Conservation (phyloP, 2,113 vertebrate species). For the Prinia subflava region DNA sequence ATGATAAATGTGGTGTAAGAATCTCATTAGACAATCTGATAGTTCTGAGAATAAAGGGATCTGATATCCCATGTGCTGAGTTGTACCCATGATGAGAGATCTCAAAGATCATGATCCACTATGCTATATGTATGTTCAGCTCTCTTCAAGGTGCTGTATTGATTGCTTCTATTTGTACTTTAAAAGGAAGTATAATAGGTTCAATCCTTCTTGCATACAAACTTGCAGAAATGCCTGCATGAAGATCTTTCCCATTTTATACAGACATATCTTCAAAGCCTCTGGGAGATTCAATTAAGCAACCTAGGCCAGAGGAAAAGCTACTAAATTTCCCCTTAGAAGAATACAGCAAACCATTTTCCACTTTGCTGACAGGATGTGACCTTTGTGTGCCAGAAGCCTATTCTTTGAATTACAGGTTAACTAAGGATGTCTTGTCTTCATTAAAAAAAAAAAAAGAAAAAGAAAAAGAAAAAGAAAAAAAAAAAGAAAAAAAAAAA, state of each 20-base stretch:
- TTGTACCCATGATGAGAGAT: neutral
- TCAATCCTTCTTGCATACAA: neutral
- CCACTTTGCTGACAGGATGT: neutral
- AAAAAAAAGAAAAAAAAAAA: neutral
- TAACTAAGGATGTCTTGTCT: neutral
- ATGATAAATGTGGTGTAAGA: neutral
- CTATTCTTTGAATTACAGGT: neutral
- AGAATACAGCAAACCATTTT: slow-evolving; percentile 25
- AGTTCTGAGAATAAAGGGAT: neutral
- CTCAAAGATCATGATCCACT: neutral
- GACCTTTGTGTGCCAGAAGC: slow-evolving; percentile 5
- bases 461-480: neutral
- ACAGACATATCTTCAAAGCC: neutral
- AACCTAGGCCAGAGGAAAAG: neutral
- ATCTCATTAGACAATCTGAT: neutral
- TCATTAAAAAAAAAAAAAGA: neutral
- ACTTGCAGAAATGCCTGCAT: neutral
- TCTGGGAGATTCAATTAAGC: neutral
- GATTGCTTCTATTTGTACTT: neutral
- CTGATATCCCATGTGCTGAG: neutral
- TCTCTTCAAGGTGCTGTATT: neutral
- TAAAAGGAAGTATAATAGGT: neutral
- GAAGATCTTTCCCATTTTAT: neutral
- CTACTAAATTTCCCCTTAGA: neutral
- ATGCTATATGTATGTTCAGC: neutral